Evolutionary conservation across 2,888 invertebrate genomes (phyloP).

Genomic region (Carcina quercana): DNA sequence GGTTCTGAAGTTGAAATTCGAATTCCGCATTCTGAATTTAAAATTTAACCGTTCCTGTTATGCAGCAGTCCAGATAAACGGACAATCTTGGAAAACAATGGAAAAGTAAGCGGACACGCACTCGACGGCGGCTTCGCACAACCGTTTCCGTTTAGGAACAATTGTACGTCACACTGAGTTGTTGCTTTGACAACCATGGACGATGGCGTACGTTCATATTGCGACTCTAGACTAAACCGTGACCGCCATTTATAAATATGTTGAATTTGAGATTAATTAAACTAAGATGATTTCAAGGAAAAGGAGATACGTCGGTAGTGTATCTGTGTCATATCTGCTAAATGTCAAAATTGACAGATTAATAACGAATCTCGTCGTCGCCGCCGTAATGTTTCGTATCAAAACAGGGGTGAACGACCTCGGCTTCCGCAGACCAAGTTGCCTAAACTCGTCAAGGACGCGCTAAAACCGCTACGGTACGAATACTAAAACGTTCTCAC

Average conservation of each 20-base stretch:
- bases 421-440: slow-evolving; percentile 8
- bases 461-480: slow-evolving; percentile 1
- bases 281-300: too few species aligned
- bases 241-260: too few species aligned
- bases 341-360: too few species aligned
- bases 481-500: slow-evolving; percentile 11
- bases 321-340: too few species aligned
- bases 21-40: slow-evolving; percentile 1
- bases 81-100: slow-evolving; percentile 30
- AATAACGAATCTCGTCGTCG: too few species aligned
- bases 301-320: too few species aligned
- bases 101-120: slow-evolving; percentile 60
- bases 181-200: too few species aligned
- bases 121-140: slow-evolving; percentile 27
- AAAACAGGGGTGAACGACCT: slow-evolving; percentile 8
- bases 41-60: background rate
- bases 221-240: too few species aligned
- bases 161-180: background rate
- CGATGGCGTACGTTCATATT: too few species aligned
- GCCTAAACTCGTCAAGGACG: slow-evolving; percentile 12
- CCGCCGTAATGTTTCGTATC: too few species aligned
- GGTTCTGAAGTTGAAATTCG: slow-evolving; percentile 1
- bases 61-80: slow-evolving; percentile 5
- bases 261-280: too few species aligned
- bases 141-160: background rate